Evolutionary conservation across 2,888 invertebrate genomes (phyloP).

Genomic region (Hoplodrina ambigua): DNA sequence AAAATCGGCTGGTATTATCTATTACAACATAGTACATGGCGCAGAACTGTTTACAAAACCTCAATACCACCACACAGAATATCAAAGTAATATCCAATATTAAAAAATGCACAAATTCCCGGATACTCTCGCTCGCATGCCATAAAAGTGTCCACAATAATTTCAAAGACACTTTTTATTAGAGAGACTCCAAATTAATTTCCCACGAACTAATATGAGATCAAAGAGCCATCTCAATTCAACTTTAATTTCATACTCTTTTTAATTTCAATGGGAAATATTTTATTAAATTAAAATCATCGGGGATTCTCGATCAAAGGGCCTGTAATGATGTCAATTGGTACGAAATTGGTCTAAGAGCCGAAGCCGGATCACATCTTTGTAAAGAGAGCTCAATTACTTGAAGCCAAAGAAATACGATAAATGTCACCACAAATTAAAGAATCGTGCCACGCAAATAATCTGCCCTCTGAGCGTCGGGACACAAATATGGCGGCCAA

Average conservation of each 20-base stretch:
- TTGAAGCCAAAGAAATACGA: conserved; percentile 83
- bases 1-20: too few species aligned
- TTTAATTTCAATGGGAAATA: conserved; percentile 70
- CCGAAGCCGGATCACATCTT: conserved; percentile 77
- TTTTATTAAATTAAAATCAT: conserved; percentile 83
- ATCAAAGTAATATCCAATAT: conserved; percentile 1
- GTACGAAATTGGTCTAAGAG: conserved; percentile 81
- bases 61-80: background rate
- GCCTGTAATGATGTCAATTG: conserved; percentile 83
- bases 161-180: conserved; percentile 40
- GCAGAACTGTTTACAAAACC: background rate
- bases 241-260: conserved; percentile 61
- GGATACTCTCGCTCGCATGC: background rate
- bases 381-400: conserved; percentile 83
- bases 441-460: conserved; percentile 83
- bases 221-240: conserved; percentile 64
- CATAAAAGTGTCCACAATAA: conserved; percentile 45
- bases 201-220: conserved; percentile 55
- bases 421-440: conserved; percentile 87
- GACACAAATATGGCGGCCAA: conserved; percentile 66
- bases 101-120: background rate
- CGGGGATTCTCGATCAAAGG: conserved; percentile 83
- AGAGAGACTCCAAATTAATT: conserved; percentile 52
- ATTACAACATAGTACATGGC: too few species aligned
- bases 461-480: conserved; percentile 69